Conservation (phyloP, 2,888 invertebrate species). For the Leptogaster cylindrica region DNA sequence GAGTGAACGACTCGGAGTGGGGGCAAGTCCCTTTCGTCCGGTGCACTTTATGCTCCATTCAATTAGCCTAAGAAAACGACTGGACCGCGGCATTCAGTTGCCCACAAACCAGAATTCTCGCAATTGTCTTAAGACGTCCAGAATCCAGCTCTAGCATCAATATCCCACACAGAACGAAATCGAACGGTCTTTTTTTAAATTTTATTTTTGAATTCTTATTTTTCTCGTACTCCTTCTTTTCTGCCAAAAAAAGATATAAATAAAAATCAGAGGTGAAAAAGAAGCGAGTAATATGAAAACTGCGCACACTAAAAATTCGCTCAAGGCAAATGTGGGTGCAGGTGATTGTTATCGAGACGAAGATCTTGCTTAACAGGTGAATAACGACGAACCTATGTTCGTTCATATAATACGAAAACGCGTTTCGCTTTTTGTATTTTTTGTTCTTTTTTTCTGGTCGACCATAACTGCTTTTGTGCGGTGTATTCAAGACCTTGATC, state of each 20-base stretch:
- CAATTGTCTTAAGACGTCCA: slow-evolving; percentile 17
- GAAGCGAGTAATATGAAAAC: slow-evolving; percentile 28
- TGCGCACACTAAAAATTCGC: slow-evolving; percentile 42
- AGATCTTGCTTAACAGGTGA: slow-evolving; percentile 46
- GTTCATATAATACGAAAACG: slow-evolving; percentile 21
- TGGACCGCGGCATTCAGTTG: slow-evolving; percentile 1
- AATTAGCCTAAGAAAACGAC: slow-evolving; percentile 9
- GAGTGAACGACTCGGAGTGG: too few species aligned
- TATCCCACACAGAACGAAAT: slow-evolving; percentile 19
- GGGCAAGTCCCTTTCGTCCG: too few species aligned
- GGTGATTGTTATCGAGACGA: slow-evolving; percentile 46
- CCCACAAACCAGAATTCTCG: slow-evolving; percentile 3
- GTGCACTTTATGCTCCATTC: too few species aligned
- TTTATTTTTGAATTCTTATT: too few species aligned
- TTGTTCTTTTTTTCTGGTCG: not conserved
- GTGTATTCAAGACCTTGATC: slow-evolving; percentile 30
- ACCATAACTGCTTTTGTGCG: slow-evolving; percentile 22
- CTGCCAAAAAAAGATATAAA: not conserved
- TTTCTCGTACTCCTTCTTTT: too few species aligned
- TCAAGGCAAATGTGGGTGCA: slow-evolving; percentile 45
- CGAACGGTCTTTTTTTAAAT: slow-evolving; percentile 5
- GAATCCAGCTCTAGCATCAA: slow-evolving; percentile 3
- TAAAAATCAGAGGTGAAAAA: not conserved
- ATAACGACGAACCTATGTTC: slow-evolving; percentile 40
- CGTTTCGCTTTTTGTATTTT: slow-evolving; percentile 4